These are phyloP conservation scores for Pseudonaja textilis DNA, from an alignment of 2,113 vertebrate species.

Conservation along the genomic window DNA sequence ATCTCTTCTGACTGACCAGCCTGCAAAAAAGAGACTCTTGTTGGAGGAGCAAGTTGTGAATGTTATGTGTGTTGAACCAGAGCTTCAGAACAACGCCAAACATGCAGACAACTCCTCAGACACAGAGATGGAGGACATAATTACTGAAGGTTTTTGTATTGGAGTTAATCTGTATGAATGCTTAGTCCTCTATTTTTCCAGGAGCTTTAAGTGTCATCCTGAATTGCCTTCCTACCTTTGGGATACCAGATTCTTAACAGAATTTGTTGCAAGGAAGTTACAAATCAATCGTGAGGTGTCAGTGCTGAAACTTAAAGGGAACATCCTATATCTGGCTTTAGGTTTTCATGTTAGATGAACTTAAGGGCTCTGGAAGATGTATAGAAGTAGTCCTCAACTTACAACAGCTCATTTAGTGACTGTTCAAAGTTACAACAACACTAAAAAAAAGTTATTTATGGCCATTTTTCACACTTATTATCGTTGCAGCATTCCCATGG, in stretches of 20 bases:
- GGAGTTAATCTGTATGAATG: constrained; percentile 19
- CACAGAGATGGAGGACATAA: constrained; percentile 85
- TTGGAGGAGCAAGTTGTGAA: constrained; percentile 78
- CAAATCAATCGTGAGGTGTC: background rate
- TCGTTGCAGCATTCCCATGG: no score
- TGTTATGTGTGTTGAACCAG: constrained; percentile 77
- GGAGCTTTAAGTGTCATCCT: background rate
- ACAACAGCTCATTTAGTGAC: no score
- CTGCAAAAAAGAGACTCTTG: constrained; percentile 77
- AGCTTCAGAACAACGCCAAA: constrained; percentile 79
- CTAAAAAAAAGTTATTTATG: no score
- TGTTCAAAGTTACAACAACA: no score
- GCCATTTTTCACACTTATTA: no score
- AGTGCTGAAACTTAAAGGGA: background rate
- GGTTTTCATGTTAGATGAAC: background rate
- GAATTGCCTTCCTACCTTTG: background rate
- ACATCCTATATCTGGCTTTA: background rate
- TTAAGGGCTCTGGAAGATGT: background rate
- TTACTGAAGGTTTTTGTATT: constrained; percentile 78
- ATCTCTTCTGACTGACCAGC: constrained; percentile 79
- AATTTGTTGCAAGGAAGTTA: background rate
- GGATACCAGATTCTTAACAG: background rate
- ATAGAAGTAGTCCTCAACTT: no score
- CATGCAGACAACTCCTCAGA: constrained; percentile 85
- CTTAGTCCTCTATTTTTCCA: background rate